Percentiles rank a stretch among this genome's conserved stretches.
These are phyloP conservation scores for Sebastes steindachneri DNA, from an alignment of 2,797 vertebrate species.

Conservation along the genomic window DNA sequence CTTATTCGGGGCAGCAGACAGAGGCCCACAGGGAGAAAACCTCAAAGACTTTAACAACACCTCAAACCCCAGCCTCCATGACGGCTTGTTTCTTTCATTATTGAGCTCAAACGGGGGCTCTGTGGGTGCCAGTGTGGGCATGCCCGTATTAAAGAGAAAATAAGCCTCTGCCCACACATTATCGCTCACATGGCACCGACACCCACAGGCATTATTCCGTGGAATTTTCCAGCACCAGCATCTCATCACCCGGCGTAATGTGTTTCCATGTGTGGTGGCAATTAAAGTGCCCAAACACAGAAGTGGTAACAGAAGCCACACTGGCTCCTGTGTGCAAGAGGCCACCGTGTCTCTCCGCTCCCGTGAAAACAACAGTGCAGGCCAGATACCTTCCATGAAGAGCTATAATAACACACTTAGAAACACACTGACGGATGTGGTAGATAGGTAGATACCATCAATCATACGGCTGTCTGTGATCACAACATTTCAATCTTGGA, in stretches of 20 bases:
- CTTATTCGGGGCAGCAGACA: constrained; percentile 78
- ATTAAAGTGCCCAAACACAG: constrained; percentile 74
- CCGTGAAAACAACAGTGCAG: constrained; percentile 42
- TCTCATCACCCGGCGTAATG: constrained; percentile 75
- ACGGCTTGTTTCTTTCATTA: constrained; percentile 80
- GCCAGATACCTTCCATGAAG: constrained; percentile 16
- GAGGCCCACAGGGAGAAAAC: constrained; percentile 79
- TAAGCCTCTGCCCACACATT: constrained; percentile 82
- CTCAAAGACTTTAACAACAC: constrained; percentile 83
- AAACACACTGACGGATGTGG: background rate
- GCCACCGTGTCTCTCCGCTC: constrained; percentile 53
- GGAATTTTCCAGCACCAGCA: constrained; percentile 79
- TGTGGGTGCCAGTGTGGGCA: constrained; percentile 79
- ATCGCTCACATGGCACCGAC: constrained; percentile 78
- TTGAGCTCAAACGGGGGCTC: constrained; percentile 75
- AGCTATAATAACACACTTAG: background rate
- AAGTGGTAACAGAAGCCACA: constrained; percentile 72
- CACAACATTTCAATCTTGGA: background rate
- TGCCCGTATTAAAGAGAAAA: constrained; percentile 80
- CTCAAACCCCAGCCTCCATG: constrained; percentile 78
- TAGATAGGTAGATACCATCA: background rate
- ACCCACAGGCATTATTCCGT: constrained; percentile 80
- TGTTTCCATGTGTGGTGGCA: constrained; percentile 80
- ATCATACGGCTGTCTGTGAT: background rate
- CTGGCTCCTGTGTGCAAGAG: constrained; percentile 61